phyloP scores from a whole-genome alignment of 2,888 invertebrate genomes.

The Nephrotoma flavescens region DNA sequence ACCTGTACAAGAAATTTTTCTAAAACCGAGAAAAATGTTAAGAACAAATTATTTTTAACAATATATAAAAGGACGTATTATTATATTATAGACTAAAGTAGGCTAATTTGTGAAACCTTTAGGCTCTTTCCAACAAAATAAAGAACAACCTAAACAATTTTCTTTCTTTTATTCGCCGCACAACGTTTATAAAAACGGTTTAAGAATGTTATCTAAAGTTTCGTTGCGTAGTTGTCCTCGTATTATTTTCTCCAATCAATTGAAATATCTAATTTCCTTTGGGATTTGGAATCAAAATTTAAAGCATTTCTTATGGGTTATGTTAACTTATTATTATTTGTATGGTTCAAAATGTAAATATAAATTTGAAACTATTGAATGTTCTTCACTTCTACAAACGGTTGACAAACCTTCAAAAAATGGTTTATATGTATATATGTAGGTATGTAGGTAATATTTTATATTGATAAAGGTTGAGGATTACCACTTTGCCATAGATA shows the following conservation, averaged over 20 bases:
- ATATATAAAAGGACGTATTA: background rate
- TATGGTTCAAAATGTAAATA: background rate
- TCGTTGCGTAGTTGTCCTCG: background rate
- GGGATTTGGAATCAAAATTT: background rate
- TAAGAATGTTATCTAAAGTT: background rate
- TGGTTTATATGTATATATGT: too few species aligned
- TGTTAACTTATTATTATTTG: background rate
- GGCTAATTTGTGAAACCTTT: background rate
- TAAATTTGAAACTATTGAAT: background rate
- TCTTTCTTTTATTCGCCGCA: background rate
- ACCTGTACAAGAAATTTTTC: background rate
- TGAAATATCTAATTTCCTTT: background rate
- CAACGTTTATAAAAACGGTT: background rate
- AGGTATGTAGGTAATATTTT: too few species aligned
- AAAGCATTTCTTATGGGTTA: background rate
- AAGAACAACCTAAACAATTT: background rate
- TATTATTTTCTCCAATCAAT: background rate
- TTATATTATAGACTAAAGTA: background rate
- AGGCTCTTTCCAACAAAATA: background rate
- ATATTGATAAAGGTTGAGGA: too few species aligned
- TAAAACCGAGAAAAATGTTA: background rate
- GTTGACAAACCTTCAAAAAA: too few species aligned
- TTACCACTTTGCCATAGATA: too few species aligned
- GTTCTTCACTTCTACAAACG: background rate
- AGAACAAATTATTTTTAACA: background rate